Evolutionary conservation across 2,888 invertebrate species (phyloP).

Genomic region (Melieria picta): DNA sequence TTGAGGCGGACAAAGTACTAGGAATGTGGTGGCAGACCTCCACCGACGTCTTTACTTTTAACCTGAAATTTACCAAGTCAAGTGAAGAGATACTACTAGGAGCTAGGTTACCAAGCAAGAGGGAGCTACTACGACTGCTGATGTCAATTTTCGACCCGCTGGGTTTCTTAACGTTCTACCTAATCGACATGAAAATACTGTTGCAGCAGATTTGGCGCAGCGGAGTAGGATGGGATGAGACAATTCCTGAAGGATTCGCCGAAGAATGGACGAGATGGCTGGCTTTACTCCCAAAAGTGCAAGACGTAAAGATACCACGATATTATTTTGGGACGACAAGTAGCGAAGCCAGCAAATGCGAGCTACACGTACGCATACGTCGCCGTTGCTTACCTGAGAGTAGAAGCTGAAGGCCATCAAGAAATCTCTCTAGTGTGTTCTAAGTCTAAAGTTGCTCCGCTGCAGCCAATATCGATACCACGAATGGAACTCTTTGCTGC

Average conservation of each 20-base stretch:
- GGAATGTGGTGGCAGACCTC: constrained; percentile 44
- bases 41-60: constrained; percentile 40
- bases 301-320: constrained; percentile 35
- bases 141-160: constrained; percentile 43
- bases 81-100: constrained; percentile 27
- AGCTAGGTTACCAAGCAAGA: constrained; percentile 36
- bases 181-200: constrained; percentile 39
- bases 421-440: constrained; percentile 40
- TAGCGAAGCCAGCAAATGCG: background rate
- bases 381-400: constrained; percentile 44
- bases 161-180: constrained; percentile 30
- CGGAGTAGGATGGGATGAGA: constrained; percentile 39
- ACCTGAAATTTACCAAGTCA: constrained; percentile 26
- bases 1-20: constrained; percentile 32
- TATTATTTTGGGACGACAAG: constrained; percentile 28
- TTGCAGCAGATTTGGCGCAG: constrained; percentile 41
- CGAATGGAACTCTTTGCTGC: constrained; percentile 46
- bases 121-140: constrained; percentile 36
- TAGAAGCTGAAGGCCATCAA: constrained; percentile 10
- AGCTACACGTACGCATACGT: constrained; percentile 43
- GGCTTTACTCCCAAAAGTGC: constrained; percentile 15
- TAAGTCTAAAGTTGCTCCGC: constrained; percentile 46
- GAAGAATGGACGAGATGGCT: constrained; percentile 36
- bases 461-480: constrained; percentile 44
- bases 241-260: constrained; percentile 23